These are phyloP conservation scores for Leptopilina syphax DNA, from an alignment of 2,888 invertebrate genomes.

Conservation along the genomic window DNA sequence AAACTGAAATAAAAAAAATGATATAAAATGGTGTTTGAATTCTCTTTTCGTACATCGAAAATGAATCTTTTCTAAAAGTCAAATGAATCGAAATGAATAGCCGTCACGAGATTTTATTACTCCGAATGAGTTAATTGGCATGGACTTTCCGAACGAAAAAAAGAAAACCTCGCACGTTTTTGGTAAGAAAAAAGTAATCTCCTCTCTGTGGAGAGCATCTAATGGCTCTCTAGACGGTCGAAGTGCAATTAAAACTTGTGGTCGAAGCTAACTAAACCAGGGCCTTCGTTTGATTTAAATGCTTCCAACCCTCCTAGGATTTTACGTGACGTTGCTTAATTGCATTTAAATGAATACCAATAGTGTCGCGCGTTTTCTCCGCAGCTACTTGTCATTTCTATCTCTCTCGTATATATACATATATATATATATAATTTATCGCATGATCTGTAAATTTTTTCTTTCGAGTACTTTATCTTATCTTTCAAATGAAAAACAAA, in stretches of 20 bases:
- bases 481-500: too few relatives aligned
- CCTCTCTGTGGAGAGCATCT: conserved; percentile 61
- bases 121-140: conserved; percentile 21
- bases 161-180: conserved; percentile 52
- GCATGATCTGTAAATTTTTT: too few relatives aligned
- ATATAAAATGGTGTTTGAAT: background rate
- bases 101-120: background rate
- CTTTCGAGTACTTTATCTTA: too few relatives aligned
- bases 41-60: background rate
- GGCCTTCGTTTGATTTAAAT: conserved; percentile 73
- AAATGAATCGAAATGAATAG: conserved; percentile 19
- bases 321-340: conserved; percentile 72
- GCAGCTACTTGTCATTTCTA: background rate
- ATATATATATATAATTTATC: too few relatives aligned
- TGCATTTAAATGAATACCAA: conserved; percentile 65
- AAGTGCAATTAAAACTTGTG: conserved; percentile 75
- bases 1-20: too few relatives aligned
- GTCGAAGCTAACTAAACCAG: conserved; percentile 71
- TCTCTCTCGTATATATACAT: background rate
- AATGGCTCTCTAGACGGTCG: conserved; percentile 72
- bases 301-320: conserved; percentile 59
- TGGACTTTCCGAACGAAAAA: conserved; percentile 17
- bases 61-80: background rate
- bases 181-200: conserved; percentile 57
- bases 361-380: conserved; percentile 6